Evolutionary conservation across 1,140 invertebrate genomes (phyloP).

Genomic region (Triops longicaudatus): DNA sequence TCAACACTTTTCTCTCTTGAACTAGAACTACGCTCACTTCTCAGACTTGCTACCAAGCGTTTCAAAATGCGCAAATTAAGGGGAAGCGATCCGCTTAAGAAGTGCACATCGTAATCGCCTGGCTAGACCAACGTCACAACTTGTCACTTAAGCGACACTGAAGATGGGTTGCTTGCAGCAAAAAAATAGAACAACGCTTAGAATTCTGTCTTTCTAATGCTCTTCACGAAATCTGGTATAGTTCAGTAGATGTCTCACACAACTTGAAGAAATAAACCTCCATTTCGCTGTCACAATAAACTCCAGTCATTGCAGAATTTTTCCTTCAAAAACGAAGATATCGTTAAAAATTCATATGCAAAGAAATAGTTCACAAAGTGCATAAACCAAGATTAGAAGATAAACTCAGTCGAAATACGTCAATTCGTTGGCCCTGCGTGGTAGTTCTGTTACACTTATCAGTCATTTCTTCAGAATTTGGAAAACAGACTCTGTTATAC

Average conservation of each 20-base stretch:
- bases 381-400: too few relatives aligned
- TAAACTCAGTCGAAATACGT: too few relatives aligned
- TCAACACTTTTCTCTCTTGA: neutral
- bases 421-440: too few relatives aligned
- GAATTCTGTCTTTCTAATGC: neutral
- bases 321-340: too few relatives aligned
- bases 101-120: neutral
- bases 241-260: neutral
- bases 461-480: too few relatives aligned
- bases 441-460: too few relatives aligned
- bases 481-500: too few relatives aligned
- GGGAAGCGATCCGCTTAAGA: neutral
- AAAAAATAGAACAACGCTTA: neutral
- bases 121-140: neutral
- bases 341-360: too few relatives aligned
- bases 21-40: neutral
- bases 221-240: neutral
- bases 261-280: neutral
- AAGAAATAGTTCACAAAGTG: too few relatives aligned
- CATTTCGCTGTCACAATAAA: neutral
- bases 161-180: neutral
- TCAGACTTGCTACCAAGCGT: neutral
- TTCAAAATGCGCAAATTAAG: conserved; percentile 12
- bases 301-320: too few relatives aligned
- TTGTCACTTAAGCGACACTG: neutral